Evolutionary conservation across 2,113 vertebrate species (phyloP).

Genomic region (Puffinus mauretanicus): DNA sequence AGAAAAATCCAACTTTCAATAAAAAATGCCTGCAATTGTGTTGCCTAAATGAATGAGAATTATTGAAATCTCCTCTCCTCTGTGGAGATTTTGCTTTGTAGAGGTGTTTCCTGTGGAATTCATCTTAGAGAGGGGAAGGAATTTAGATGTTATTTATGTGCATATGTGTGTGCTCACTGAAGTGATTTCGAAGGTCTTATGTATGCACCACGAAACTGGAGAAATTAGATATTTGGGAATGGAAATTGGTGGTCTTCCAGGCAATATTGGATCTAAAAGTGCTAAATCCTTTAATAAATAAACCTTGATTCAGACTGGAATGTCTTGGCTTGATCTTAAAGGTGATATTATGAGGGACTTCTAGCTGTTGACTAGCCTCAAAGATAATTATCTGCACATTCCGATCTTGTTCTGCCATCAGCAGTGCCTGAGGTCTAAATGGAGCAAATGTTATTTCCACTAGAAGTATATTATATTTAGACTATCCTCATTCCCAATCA

Average conservation of each 20-base stretch:
- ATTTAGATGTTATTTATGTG: constrained; percentile 44
- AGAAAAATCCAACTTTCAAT: background rate
- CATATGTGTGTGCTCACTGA: background rate
- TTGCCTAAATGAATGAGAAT: background rate
- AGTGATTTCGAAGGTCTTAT: constrained; percentile 60
- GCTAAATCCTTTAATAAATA: constrained; percentile 84
- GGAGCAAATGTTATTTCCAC: constrained; percentile 63
- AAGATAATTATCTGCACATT: constrained; percentile 81
- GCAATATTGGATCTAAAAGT: constrained; percentile 79
- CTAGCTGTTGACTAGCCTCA: constrained; percentile 70
- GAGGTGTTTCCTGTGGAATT: constrained; percentile 50
- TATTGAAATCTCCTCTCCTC: background rate
- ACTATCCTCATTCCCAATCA: constrained; percentile 5
- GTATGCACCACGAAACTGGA: constrained; percentile 65
- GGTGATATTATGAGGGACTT: constrained; percentile 74
- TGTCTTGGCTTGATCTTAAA: constrained; percentile 82
- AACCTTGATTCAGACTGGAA: constrained; percentile 81
- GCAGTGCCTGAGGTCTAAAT: constrained; percentile 48
- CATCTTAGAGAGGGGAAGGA: constrained; percentile 17
- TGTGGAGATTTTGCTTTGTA: constrained; percentile 33
- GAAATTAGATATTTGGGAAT: constrained; percentile 79
- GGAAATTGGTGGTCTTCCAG: constrained; percentile 80
- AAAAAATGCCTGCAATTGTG: background rate
- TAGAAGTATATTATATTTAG: constrained; percentile 59
- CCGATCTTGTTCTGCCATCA: constrained; percentile 69